phyloP scores from a whole-genome alignment of 2,113 vertebrate genomes.

The Bungarus multicinctus region DNA sequence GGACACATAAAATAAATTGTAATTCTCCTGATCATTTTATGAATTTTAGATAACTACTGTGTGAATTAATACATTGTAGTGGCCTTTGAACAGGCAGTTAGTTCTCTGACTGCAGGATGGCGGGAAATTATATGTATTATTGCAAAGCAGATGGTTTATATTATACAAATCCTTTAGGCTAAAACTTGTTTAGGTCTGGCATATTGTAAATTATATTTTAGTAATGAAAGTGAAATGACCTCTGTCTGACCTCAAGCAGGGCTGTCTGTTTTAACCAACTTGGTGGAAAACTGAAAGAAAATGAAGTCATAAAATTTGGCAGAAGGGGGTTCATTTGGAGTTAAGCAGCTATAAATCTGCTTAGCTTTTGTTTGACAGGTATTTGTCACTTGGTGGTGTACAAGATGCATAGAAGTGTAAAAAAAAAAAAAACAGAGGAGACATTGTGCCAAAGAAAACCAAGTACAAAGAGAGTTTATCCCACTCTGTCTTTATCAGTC shows the following conservation, averaged over 20 bases:
- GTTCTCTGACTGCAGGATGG: conserved; percentile 72
- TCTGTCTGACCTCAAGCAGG: conserved; percentile 74
- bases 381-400: conserved; percentile 73
- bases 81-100: conserved; percentile 68
- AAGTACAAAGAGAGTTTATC: conserved; percentile 57
- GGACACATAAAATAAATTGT: conserved; percentile 44
- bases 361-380: conserved; percentile 76
- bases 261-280: conserved; percentile 73
- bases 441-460: conserved; percentile 68
- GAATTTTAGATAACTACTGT: conserved; percentile 64
- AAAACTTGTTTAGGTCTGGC: conserved; percentile 84
- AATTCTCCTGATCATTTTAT: conserved; percentile 55
- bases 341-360: conserved; percentile 72
- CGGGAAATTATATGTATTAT: conserved; percentile 83
- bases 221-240: conserved; percentile 85
- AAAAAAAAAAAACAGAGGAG: conserved; percentile 62
- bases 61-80: conserved; percentile 44
- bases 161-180: conserved; percentile 84
- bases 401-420: conserved; percentile 74
- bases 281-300: conserved; percentile 74
- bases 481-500: conserved; percentile 53
- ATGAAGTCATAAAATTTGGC: conserved; percentile 76
- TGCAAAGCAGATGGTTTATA: conserved; percentile 88
- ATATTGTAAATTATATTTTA: conserved; percentile 85
- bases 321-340: conserved; percentile 72